Evolutionary conservation across 2,888 invertebrate genomes (phyloP).

Genomic region (Morpho achilles): DNA sequence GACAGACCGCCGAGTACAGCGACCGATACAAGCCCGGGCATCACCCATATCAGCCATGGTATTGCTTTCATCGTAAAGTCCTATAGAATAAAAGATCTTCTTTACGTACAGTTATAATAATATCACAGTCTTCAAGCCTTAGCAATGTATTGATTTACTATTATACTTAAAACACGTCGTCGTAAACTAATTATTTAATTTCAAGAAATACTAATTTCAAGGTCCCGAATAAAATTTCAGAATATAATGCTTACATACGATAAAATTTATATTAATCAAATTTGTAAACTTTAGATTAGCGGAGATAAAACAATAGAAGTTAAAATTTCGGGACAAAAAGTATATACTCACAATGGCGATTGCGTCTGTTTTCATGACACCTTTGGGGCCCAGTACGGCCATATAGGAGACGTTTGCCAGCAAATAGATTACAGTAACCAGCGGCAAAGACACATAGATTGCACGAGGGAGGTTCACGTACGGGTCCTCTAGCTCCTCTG

Average conservation of each 20-base stretch:
- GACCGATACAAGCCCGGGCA: conserved; percentile 94
- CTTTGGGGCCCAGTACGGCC: conserved; percentile 89
- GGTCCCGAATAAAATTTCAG: too few relatives aligned
- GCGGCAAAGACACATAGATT: conserved; percentile 93
- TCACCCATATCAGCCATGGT: conserved; percentile 86
- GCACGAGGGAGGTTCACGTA: conserved; percentile 94
- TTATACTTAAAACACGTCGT: too few relatives aligned
- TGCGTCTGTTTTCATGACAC: conserved; percentile 93
- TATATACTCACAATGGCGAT: conserved; percentile 92
- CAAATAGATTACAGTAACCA: conserved; percentile 93
- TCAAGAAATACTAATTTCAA: too few relatives aligned
- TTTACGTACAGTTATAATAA: not conserved
- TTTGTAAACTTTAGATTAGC: too few relatives aligned
- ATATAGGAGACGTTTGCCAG: conserved; percentile 94
- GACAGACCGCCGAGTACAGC: conserved; percentile 96
- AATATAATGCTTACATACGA: too few relatives aligned
- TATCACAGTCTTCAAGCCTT: too few relatives aligned
- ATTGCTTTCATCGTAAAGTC: conserved; percentile 90
- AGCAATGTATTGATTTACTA: too few relatives aligned
- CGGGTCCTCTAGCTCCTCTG: conserved; percentile 92
- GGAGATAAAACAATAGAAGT: too few relatives aligned
- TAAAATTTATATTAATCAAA: too few relatives aligned
- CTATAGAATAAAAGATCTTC: conserved; percentile 60
- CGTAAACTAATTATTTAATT: too few relatives aligned
- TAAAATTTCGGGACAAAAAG: too few relatives aligned